A percentile compares a stretch with the other conserved stretches of the same genome.
These are phyloP conservation scores for Sesia apiformis DNA, from an alignment of 2,888 invertebrate genomes.

Conservation along the genomic window DNA sequence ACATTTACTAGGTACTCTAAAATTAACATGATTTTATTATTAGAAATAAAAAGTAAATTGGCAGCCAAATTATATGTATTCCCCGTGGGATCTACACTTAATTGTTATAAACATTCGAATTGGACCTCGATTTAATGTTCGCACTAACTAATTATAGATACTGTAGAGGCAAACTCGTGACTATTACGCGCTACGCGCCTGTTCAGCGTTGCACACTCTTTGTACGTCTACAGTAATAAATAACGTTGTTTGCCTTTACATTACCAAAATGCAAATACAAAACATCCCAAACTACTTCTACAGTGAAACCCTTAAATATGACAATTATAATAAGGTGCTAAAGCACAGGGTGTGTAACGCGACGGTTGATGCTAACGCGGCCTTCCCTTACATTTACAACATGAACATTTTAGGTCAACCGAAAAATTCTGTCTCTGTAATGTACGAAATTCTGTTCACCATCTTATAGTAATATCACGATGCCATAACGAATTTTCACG, in stretches of 20 bases:
- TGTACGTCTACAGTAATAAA: neutral
- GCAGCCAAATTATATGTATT: slow-evolving; percentile 36
- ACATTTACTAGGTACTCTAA: slow-evolving; percentile 37
- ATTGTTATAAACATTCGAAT: slow-evolving; percentile 61
- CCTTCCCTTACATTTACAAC: too few relatives aligned
- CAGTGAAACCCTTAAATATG: neutral
- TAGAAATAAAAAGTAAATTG: slow-evolving; percentile 48
- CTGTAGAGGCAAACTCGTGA: slow-evolving; percentile 25
- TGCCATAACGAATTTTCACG: too few relatives aligned
- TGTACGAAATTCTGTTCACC: too few relatives aligned
- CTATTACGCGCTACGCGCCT: slow-evolving; percentile 1
- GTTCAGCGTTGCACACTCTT: neutral
- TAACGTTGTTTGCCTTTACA: neutral
- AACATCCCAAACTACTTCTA: slow-evolving; percentile 6
- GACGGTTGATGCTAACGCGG: too few relatives aligned
- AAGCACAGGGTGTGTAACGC: too few relatives aligned
- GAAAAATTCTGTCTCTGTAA: too few relatives aligned
- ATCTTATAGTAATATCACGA: too few relatives aligned
- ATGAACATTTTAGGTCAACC: too few relatives aligned
- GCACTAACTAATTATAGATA: slow-evolving; percentile 50
- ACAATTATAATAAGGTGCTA: too few relatives aligned
- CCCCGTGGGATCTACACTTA: slow-evolving; percentile 43
- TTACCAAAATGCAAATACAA: slow-evolving; percentile 9
- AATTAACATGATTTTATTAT: slow-evolving; percentile 61
- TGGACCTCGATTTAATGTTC: slow-evolving; percentile 69